Base-by-base conservation (phyloP, 2,888 invertebrate genomes). In the Heliconius ismenius region DNA sequence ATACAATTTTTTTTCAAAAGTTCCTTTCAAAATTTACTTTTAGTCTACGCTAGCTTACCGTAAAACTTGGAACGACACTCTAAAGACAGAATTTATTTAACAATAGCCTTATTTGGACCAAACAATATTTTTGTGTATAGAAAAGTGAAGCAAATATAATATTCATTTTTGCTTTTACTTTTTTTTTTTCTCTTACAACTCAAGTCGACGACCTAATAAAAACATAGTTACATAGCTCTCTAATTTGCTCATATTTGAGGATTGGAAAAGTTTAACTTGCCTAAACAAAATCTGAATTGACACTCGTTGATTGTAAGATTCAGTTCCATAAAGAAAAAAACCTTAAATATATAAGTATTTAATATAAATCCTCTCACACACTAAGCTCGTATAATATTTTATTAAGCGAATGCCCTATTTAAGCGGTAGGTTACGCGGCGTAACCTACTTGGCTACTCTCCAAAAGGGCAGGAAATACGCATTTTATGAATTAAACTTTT, bases 361-460 rank as follows among this genome's bases (percentile, higher is more conserved):
- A 24, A 70, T 70, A 54, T 70, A 70, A 54, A 70, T 58, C 70
- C 32, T 32, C 58, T 70, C 58, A 21, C 58, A 70, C 10, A 58
- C 58, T 58, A 15, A 70, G 58, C n/a, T 70, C 9, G 32, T 64
- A 36, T 65, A 76, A 76, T 76, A 76, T 58, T 64, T 76, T 58
- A 70, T 73, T 76, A 78, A 78, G 54, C 65, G 74, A 62, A 32
- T 49, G 73, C 67, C 77, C 74, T 76, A 76, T 78, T 79, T 76
- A 79, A 74, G 74, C 39, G 28, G 63, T 39, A 43, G 54, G 68
- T 39, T 68, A 49, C 72, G 58, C 76, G 70, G 73, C 72, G 72
- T 68, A 79, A 68, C 79, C 79, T 79, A 79, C 69, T 79, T 78
- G 79, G 79, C 78, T 6, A 26, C 26, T 28, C 39, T 75, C 79